Conservation (phyloP, 2,888 invertebrate species). For the Hermaeophaga mercurialis region DNA sequence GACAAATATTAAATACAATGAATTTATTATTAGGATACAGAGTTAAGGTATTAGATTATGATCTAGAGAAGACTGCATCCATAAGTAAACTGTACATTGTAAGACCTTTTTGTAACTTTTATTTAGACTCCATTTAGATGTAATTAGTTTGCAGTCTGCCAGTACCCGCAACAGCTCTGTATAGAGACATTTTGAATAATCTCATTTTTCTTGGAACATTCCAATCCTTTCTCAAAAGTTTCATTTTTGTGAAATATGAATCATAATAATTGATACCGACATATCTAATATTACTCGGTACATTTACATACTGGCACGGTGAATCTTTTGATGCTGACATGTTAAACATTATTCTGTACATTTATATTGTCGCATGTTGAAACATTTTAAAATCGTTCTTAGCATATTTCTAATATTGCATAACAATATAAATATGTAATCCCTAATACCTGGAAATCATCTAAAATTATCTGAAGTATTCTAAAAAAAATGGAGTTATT, state of each 20-base stretch:
- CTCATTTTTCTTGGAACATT: too few species aligned
- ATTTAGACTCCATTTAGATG: slow-evolving; percentile 51
- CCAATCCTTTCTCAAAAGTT: slow-evolving; percentile 1
- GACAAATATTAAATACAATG: slow-evolving; percentile 60
- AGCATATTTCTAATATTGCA: too few species aligned
- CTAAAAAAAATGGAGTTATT: too few species aligned
- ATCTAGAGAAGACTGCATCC: slow-evolving; percentile 58
- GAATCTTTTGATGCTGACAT: too few species aligned
- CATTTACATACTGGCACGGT: too few species aligned
- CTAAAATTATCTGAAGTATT: too few species aligned
- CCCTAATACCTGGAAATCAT: too few species aligned
- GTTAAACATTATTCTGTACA: too few species aligned
- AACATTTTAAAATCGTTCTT: too few species aligned
- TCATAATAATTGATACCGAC: not conserved
- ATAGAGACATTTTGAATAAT: too few species aligned
- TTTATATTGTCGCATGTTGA: too few species aligned
- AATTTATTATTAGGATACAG: slow-evolving; percentile 58
- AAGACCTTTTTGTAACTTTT: slow-evolving; percentile 51
- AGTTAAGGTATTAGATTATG: slow-evolving; percentile 55
- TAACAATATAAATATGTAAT: too few species aligned
- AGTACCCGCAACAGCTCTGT: slow-evolving; percentile 53
- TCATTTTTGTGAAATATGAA: not conserved
- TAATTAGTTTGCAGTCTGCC: slow-evolving; percentile 53
- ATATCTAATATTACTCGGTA: not conserved
- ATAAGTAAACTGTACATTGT: slow-evolving; percentile 55